A percentile compares a stretch with the other conserved stretches of the same genome.
Conservation (phyloP, 1,140 invertebrate genomes). For the Ostrea edulis region DNA sequence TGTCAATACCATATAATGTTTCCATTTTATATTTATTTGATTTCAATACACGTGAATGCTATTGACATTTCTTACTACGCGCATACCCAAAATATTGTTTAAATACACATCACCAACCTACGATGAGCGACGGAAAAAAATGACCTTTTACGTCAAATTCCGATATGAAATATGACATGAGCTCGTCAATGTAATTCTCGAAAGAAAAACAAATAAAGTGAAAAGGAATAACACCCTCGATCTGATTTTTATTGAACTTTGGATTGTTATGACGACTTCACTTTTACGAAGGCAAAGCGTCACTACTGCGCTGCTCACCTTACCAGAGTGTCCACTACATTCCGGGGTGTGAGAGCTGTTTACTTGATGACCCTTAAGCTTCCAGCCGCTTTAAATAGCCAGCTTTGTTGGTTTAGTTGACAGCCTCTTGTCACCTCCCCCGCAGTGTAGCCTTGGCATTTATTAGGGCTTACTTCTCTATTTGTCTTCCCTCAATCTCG, state of each 20-base stretch:
- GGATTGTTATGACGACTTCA: neutral
- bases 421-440: neutral
- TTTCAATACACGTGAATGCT: too few species aligned
- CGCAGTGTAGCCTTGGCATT: conserved; percentile 28
- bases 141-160: too few species aligned
- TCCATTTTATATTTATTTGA: too few species aligned
- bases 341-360: neutral
- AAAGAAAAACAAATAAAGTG: neutral
- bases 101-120: too few species aligned
- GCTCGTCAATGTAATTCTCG: neutral
- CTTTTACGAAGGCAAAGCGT: neutral
- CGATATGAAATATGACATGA: too few species aligned
- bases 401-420: conserved; percentile 4
- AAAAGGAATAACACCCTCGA: neutral
- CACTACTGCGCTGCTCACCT: neutral
- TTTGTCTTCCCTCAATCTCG: neutral
- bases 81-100: too few species aligned
- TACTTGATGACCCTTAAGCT: neutral
- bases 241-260: conserved; percentile 10
- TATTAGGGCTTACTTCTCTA: neutral
- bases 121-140: too few species aligned
- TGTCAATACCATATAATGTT: too few species aligned
- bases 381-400: neutral
- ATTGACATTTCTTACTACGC: too few species aligned
- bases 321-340: neutral